Percentiles rank a stretch among this genome's conserved stretches.
Conservation (phyloP, 2,113 vertebrate species). For the Gulo gulo region DNA sequence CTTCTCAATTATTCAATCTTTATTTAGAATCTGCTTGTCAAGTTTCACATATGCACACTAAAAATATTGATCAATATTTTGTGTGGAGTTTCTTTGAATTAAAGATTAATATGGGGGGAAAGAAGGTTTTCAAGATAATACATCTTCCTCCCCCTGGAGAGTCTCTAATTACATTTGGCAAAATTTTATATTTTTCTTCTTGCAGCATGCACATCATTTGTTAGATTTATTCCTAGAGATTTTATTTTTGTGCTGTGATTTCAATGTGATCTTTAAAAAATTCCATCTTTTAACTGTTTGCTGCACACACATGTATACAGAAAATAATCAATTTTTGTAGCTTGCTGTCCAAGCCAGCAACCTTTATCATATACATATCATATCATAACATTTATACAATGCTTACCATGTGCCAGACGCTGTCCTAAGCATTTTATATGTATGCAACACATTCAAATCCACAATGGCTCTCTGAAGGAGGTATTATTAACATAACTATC, state of each 20-base stretch:
- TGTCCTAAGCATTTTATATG: background rate
- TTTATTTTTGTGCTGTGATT: background rate
- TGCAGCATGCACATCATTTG: background rate
- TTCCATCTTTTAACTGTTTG: background rate
- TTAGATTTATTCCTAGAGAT: background rate
- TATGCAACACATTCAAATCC: background rate
- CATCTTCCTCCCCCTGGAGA: background rate
- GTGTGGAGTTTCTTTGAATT: slow-evolving; percentile 17
- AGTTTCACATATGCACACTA: background rate
- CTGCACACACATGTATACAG: background rate
- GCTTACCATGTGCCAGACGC: background rate
- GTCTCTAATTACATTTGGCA: slow-evolving; percentile 2
- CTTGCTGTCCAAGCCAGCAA: background rate
- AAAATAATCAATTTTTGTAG: background rate
- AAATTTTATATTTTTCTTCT: slow-evolving; percentile 12
- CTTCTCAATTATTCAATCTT: background rate
- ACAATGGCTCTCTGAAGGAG: background rate
- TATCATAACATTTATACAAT: background rate
- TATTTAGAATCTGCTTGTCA: background rate
- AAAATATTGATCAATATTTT: background rate
- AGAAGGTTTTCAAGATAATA: background rate
- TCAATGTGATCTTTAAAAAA: background rate
- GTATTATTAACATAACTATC: background rate
- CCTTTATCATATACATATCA: background rate
- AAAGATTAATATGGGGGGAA: background rate